phyloP scores from a whole-genome alignment of 1,140 invertebrate genomes.

The Carposina sasakii region DNA sequence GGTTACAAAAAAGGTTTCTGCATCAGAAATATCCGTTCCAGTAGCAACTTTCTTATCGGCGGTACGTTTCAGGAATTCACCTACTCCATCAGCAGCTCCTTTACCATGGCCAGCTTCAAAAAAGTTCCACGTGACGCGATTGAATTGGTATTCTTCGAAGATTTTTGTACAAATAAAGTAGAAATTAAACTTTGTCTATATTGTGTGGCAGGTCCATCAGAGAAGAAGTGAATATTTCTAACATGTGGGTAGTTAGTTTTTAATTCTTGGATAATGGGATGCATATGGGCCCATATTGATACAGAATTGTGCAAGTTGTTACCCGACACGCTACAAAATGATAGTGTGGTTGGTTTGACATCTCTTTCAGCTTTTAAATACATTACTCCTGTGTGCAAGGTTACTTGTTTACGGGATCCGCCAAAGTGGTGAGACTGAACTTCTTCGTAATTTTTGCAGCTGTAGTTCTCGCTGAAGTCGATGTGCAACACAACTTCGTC shows the following conservation, averaged over 20 bases:
- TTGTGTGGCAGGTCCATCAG: neutral
- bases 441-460: slow-evolving; percentile 5
- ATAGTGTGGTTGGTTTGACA: neutral
- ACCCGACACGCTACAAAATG: neutral
- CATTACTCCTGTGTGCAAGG: slow-evolving; percentile 22
- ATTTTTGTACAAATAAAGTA: neutral
- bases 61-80: neutral
- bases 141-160: neutral
- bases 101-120: slow-evolving; percentile 19
- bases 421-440: slow-evolving; percentile 5
- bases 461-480: slow-evolving; percentile 5
- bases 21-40: neutral
- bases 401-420: slow-evolving; percentile 5
- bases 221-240: neutral
- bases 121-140: slow-evolving; percentile 13
- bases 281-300: slow-evolving; percentile 4
- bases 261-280: neutral
- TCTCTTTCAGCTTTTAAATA: slow-evolving; percentile 11
- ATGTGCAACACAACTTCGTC: slow-evolving; percentile 2
- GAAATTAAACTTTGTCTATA: slow-evolving; percentile 3
- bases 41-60: neutral
- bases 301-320: neutral
- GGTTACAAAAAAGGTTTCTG: neutral
- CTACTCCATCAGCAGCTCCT: slow-evolving; percentile 6
- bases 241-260: neutral